Base-by-base conservation (phyloP, 2,888 invertebrate species). In the Timema cristinae region DNA sequence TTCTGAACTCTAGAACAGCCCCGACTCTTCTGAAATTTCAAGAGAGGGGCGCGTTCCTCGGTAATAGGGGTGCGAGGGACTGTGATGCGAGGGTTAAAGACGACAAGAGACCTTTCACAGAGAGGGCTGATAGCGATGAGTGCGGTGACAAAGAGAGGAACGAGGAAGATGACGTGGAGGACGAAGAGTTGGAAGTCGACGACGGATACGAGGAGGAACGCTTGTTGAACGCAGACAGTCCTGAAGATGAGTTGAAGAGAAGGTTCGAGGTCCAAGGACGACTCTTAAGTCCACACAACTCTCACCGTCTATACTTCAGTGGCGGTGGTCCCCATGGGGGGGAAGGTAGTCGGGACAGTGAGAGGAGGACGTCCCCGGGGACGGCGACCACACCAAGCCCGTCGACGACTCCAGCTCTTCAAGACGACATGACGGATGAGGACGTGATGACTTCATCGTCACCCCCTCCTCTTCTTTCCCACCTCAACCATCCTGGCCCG, bases 131-230 rank as follows among this genome's bases (percentile, higher is more conserved):
- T 69, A 70, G 50, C 69, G 73, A 32, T 68, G 63, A 59, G 70
- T 70, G 69, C 16, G 72, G 73, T 50, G 77, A 78, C 51, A 74
- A 70, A 70, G 79, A 77, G 69, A 78, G 78, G 74, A 74, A 71
- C 75, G 75, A 76, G 54, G 79, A 78, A 69, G 79, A 79, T 15
- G 85, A 85, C 68, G 84, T 84, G 73, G 85, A 86, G 77, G 85
- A 85, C 68, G 84, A 84, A 73, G 85, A 86, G 78, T 85, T 84
- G n/a, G 85, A 84, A 75, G 85, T 84, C 75, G 85, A 84, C 73
- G 84, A 83, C 77, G 86, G 77, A 11, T 16, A 61, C 6, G 15
- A n/a, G 0, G 11, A n/a, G 16, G n/a, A 61, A 32, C 32, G 32
- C 4, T 32, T 32, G 32, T 32, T 32, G 32, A 32, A 32, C 32